Evolutionary conservation across 1,140 invertebrate species (phyloP), one percentile per base, ranked within the genome.

Genomic region (Delia radicum): DNA sequence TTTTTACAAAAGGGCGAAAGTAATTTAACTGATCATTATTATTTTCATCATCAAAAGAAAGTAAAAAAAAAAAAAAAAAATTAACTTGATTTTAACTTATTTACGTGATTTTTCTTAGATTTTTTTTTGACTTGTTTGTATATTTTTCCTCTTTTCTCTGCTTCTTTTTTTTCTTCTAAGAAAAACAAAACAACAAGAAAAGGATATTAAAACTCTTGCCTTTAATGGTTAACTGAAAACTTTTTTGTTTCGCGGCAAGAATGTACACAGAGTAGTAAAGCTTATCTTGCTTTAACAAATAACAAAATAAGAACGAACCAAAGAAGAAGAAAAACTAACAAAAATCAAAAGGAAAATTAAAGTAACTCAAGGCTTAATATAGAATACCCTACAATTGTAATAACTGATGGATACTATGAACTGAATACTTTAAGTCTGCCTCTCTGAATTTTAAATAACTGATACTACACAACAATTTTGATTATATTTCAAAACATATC

Each of bases 21-120:
- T 55, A 55, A 55, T 55, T 55, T 55, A 55, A 55, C n/a, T 55
- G 48, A 55, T 55, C 48, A 55, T 55, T 10, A 55, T 55, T 55
- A 18, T 55, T 18, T 21, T 55, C 21, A 55, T 55, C 21, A 55
- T 55, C n/a, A 21, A 4, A 55, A 12, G n/a, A 55, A 18, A 55
- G 18, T 3, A 55, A 1, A 55, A 55, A 55, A 21, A 21, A 18
- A 55, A 55, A 2, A 18, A 21, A 55, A 55, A 55, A 55, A 55
- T 55, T 55, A 55, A 55, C 48, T 55, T 21, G 18, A 55, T 55
- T 55, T 55, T 55, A 55, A 55, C n/a, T 55, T 55, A 55, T 55
- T 55, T 55, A 55, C 48, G 48, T 55, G 48, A 55, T 55, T 55
- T 55, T 55, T 42, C 18, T 55, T 24, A 55, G 24, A 55, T n/a